phyloP scores from a whole-genome alignment of 2,888 invertebrate species.

The Adineta ricciae region DNA sequence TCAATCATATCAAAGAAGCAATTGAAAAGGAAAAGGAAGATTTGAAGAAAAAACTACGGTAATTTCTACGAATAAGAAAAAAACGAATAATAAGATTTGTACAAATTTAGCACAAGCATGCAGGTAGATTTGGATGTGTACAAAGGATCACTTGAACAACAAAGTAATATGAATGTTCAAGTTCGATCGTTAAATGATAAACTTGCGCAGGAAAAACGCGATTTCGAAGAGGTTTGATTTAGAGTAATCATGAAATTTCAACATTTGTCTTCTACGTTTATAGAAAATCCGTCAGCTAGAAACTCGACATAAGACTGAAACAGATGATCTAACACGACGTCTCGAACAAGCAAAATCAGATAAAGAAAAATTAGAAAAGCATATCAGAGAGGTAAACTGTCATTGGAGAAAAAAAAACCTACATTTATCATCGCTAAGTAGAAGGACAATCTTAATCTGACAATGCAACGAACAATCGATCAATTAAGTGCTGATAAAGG shows the following conservation, averaged over 20 bases:
- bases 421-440: background rate
- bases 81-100: background rate
- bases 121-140: background rate
- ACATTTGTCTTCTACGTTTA: background rate
- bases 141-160: background rate
- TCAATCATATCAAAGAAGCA: background rate
- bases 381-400: background rate
- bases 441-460: background rate
- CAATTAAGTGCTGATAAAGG: background rate
- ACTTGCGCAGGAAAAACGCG: background rate
- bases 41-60: background rate
- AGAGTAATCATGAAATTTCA: background rate
- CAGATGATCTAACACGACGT: background rate
- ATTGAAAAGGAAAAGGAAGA: constrained; percentile 4
- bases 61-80: background rate
- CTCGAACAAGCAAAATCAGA: background rate
- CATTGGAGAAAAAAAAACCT: background rate
- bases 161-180: background rate
- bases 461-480: background rate
- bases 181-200: background rate
- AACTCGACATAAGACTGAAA: background rate
- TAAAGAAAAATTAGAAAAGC: background rate
- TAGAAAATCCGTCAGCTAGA: background rate
- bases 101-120: background rate
- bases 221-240: background rate